These are phyloP conservation scores for Morinoia aosen DNA, from an alignment of 2,888 invertebrate genomes.

Conservation along the genomic window DNA sequence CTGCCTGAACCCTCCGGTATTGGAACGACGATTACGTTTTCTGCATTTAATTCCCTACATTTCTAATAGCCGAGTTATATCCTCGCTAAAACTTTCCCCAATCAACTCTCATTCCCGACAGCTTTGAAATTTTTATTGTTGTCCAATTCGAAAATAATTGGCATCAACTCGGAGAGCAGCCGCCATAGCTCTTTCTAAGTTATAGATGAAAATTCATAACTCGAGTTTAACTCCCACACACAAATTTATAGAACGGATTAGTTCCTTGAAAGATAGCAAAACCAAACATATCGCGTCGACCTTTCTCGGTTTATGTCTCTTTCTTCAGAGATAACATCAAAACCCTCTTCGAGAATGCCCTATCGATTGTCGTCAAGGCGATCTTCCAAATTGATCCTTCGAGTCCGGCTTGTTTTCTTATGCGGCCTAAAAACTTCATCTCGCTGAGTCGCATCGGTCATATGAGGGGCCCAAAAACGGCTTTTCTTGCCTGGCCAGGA, in stretches of 20 bases:
- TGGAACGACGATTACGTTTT: background rate
- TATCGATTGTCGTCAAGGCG: conserved; percentile 31
- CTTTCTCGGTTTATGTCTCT: background rate
- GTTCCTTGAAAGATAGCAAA: background rate
- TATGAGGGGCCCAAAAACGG: conserved; percentile 32
- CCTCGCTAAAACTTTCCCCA: background rate
- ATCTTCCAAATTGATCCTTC: conserved; percentile 45
- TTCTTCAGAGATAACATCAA: background rate
- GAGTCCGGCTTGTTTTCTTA: conserved; percentile 48
- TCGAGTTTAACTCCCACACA: background rate
- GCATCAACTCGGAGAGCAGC: background rate
- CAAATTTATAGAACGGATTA: background rate
- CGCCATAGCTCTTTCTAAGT: background rate
- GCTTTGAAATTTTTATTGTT: background rate
- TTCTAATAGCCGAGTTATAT: background rate
- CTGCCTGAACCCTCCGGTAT: background rate
- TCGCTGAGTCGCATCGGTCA: conserved; percentile 35
- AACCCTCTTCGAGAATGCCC: conserved; percentile 40
- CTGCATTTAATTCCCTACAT: background rate
- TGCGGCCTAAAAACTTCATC: conserved; percentile 36
- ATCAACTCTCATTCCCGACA: background rate
- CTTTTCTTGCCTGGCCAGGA: conserved; percentile 23
- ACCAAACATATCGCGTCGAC: conserved; percentile 2
- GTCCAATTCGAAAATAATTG: background rate
- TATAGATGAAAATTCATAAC: background rate